These are phyloP conservation scores for Lutraria lutraria DNA, from an alignment of 2,888 invertebrate species.

Conservation along the genomic window DNA sequence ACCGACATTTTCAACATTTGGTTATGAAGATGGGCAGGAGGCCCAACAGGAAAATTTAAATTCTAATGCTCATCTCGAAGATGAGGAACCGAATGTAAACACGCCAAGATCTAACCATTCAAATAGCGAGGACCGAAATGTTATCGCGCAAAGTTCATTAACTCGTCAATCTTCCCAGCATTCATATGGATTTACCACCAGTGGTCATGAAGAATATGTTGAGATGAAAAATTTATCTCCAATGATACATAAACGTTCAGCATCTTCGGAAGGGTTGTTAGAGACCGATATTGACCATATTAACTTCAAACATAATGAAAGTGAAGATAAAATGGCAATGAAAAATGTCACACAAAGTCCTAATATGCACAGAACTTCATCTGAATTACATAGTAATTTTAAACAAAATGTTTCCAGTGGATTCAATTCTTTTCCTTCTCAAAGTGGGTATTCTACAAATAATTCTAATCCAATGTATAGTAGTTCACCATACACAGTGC, in stretches of 20 bases:
- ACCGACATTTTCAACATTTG: conserved; percentile 76
- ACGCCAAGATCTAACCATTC: conserved; percentile 51
- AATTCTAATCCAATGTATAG: conserved; percentile 18
- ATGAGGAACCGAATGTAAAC: conserved; percentile 30
- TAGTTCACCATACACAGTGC: conserved; percentile 23
- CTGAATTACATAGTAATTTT: conserved; percentile 50
- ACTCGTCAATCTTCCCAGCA: conserved; percentile 53
- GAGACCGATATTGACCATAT: conserved; percentile 48
- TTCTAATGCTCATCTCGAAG: conserved; percentile 48
- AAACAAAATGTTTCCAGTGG: conserved; percentile 45
- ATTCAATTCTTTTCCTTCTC: conserved; percentile 31
- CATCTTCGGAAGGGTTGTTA: conserved; percentile 64
- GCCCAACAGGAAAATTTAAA: conserved; percentile 27
- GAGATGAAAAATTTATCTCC: conserved; percentile 53
- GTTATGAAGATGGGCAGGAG: conserved; percentile 64
- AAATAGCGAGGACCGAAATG: conserved; percentile 32
- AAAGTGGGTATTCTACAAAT: conserved; percentile 20
- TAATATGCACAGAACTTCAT: conserved; percentile 48
- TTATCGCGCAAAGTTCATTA: conserved; percentile 15
- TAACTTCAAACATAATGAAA: conserved; percentile 44
- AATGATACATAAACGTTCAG: conserved; percentile 51
- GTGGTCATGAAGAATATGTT: conserved; percentile 60
- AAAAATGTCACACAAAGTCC: conserved; percentile 13
- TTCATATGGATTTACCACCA: conserved; percentile 60
- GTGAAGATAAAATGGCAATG: conserved; percentile 50